phyloP scores from a whole-genome alignment of 2,797 vertebrate species.

The Danio choprae region DNA sequence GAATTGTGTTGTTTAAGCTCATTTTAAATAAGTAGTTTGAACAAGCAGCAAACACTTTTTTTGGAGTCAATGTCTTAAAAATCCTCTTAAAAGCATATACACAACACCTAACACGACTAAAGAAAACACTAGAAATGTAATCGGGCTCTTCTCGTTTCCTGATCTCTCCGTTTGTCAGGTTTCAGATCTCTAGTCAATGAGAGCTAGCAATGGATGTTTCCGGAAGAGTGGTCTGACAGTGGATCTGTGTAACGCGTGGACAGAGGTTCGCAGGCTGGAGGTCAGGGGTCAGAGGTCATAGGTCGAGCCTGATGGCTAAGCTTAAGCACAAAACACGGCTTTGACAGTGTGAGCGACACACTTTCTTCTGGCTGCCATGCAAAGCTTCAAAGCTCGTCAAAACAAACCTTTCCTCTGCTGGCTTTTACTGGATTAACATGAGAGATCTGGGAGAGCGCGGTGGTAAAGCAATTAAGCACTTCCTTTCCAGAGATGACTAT shows the following conservation, averaged over 20 bases:
- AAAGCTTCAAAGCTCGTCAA: slow-evolving; percentile 56
- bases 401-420: slow-evolving; percentile 50
- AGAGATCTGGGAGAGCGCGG: neutral
- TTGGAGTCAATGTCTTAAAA: too few species aligned
- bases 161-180: too few species aligned
- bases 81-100: too few species aligned
- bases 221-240: slow-evolving; percentile 68
- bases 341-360: slow-evolving; percentile 53
- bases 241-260: slow-evolving; percentile 74
- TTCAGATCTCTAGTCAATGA: slow-evolving; percentile 21
- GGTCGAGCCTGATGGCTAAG: slow-evolving; percentile 73
- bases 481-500: neutral
- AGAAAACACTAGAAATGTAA: too few species aligned
- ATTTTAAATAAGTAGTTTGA: too few species aligned
- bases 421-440: slow-evolving; percentile 43
- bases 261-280: slow-evolving; percentile 64
- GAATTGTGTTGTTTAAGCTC: too few species aligned
- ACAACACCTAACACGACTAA: too few species aligned
- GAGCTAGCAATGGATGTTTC: slow-evolving; percentile 23
- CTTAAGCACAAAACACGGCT: slow-evolving; percentile 72
- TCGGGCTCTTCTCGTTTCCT: too few species aligned
- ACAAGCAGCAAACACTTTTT: too few species aligned
- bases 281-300: slow-evolving; percentile 70
- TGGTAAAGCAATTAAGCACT: neutral
- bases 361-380: slow-evolving; percentile 46